Evolutionary conservation across 2,113 vertebrate genomes (phyloP).

Genomic region (Cynoglossus semilaevis): DNA sequence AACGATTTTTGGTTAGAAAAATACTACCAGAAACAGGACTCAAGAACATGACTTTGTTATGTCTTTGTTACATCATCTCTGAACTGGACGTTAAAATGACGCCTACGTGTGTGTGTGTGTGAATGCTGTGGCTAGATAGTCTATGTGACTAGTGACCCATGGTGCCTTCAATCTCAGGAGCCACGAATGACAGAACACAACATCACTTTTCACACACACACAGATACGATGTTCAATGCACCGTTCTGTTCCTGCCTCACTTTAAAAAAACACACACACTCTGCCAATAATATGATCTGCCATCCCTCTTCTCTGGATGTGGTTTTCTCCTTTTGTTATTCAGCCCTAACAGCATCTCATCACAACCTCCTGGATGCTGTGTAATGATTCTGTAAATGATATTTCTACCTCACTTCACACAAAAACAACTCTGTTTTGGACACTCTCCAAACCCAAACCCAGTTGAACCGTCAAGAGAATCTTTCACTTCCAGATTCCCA

Average conservation of each 20-base stretch:
- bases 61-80: neutral
- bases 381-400: conserved; percentile 11
- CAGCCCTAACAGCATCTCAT: conserved; percentile 5
- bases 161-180: conserved; percentile 47
- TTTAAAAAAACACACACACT: neutral
- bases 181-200: conserved; percentile 34
- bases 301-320: neutral
- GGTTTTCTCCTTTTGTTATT: neutral
- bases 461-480: conserved; percentile 7
- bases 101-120: neutral
- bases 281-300: neutral
- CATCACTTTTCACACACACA: conserved; percentile 12
- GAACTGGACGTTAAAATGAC: conserved; percentile 1
- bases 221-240: conserved; percentile 1
- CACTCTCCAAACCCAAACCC: conserved; percentile 2
- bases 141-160: conserved; percentile 46
- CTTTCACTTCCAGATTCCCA: conserved; percentile 8
- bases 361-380: neutral
- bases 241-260: conserved; percentile 11
- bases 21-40: too few relatives aligned
- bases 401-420: conserved; percentile 9
- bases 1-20: too few relatives aligned
- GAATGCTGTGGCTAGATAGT: conserved; percentile 18
- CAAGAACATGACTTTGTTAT: neutral
- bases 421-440: conserved; percentile 11